These are phyloP conservation scores for Hermodice carunculata DNA, from an alignment of 2,888 invertebrate species.

Conservation along the genomic window DNA sequence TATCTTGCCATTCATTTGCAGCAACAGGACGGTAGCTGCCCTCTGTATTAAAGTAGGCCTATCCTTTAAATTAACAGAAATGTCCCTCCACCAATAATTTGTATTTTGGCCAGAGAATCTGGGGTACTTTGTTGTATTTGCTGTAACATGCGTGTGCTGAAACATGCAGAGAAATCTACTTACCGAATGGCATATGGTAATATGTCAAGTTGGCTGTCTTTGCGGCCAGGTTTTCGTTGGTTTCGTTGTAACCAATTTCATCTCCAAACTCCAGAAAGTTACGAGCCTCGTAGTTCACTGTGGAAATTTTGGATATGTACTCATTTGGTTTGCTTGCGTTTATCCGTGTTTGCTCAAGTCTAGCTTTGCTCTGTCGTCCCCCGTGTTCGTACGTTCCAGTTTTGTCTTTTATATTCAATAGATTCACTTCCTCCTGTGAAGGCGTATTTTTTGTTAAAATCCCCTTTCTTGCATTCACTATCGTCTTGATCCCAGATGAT, in stretches of 20 bases:
- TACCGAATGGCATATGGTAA: constrained; percentile 9
- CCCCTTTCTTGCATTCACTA: constrained; percentile 54
- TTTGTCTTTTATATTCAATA: constrained; percentile 52
- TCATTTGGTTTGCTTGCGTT: constrained; percentile 35
- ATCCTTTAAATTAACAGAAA: no score
- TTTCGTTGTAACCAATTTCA: constrained; percentile 57
- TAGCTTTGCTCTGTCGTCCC: constrained; percentile 44
- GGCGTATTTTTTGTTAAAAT: constrained; percentile 26
- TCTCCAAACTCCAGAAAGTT: constrained; percentile 60
- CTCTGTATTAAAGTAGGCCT: no score
- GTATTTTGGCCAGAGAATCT: no score
- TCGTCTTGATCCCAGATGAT: constrained; percentile 46
- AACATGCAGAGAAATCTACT: constrained; percentile 1
- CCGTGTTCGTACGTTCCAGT: constrained; percentile 50
- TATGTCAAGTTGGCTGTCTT: neutral
- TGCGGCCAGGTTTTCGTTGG: constrained; percentile 37
- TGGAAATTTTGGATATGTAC: constrained; percentile 46
- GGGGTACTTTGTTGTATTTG: no score
- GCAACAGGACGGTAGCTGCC: no score
- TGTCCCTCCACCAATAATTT: no score
- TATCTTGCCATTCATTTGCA: no score
- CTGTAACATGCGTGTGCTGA: no score
- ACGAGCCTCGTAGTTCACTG: constrained; percentile 50
- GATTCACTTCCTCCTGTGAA: constrained; percentile 53
- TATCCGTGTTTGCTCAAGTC: constrained; percentile 1